Conservation (phyloP, 2,113 vertebrate genomes). For the Proterorhinus semilunaris region DNA sequence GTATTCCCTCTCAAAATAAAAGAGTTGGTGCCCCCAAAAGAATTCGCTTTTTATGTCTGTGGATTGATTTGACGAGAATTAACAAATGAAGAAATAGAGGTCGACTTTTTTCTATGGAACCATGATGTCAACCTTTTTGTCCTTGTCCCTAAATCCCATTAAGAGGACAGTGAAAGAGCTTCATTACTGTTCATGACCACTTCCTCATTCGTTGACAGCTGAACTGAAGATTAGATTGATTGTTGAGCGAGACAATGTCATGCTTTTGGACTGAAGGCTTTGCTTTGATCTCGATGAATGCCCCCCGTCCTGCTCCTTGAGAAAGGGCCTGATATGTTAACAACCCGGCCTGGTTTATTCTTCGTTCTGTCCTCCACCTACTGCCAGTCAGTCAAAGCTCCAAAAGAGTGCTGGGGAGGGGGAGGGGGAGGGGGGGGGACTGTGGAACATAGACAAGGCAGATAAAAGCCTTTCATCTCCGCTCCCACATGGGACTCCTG, state of each 20-base stretch:
- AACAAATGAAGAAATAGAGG: constrained; percentile 59
- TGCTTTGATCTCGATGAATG: constrained; percentile 67
- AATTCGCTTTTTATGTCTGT: too few relatives aligned
- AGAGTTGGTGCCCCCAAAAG: too few relatives aligned
- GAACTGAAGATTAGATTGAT: constrained; percentile 66
- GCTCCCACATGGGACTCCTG: constrained; percentile 47
- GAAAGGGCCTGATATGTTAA: constrained; percentile 69
- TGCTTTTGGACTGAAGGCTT: constrained; percentile 61
- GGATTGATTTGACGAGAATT: constrained; percentile 49
- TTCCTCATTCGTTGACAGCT: constrained; percentile 69
- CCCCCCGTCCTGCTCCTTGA: constrained; percentile 56
- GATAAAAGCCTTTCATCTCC: constrained; percentile 67
- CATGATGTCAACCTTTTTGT: constrained; percentile 67
- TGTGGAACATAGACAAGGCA: constrained; percentile 21
- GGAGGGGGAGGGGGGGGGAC: constrained; percentile 32
- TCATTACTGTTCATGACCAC: constrained; percentile 51
- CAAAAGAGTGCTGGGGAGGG: constrained; percentile 10
- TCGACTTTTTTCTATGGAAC: constrained; percentile 59
- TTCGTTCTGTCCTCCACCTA: constrained; percentile 56
- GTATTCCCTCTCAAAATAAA: too few relatives aligned
- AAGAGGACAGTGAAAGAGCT: constrained; percentile 60
- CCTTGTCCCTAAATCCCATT: constrained; percentile 69
- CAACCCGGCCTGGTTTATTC: constrained; percentile 60
- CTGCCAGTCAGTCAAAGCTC: constrained; percentile 57
- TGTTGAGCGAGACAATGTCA: constrained; percentile 65